Base-by-base conservation (phyloP, 92 coral and sea anemone genomes). In the Epizoanthus fatuus region DNA sequence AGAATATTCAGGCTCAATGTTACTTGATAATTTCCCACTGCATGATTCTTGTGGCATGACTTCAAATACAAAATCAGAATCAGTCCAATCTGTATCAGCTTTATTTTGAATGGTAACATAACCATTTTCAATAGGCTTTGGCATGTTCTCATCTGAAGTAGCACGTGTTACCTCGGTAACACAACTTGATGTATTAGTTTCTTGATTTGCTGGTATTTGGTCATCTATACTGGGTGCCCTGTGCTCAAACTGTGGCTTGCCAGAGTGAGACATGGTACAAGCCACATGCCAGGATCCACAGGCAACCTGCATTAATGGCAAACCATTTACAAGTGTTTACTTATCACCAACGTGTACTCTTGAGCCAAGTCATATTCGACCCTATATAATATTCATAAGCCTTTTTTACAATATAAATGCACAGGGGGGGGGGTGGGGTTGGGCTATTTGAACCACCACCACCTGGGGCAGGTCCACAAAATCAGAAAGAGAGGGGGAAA, bases 221-320 rank as follows among this genome's bases (percentile, higher is more conserved):
- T 14, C 20, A 16, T 66, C 72, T 3, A 38, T 66, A 32, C 4
- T 38, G 72, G 52, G 11, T n/a, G 57, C 13, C 25, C 42, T 62
- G 16, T 12, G 15, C 47, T 10, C 12, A 16, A 17, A 35, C 4
- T 22, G 22, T 1, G 3, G 39, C 29, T 1, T 80, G 7, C 49
- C 38, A 74, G 62, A 13, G 17, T 81, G 81, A 35, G 73, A 62
- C 19, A 97, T 93, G 39, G 88, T 87, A 66, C 95, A 94, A 37
- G 97, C 93, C 25, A 97, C 96, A 65, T 97, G 99, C 99, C 99
- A 97, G 1, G 99, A 94, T 0, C 99, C 99, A 68, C 94, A 93
- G 15, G 98, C 92, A 76, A 97, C 97, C 99, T 97, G 29, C 14
- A 45, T 72, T n/a, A 40, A 13, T 59, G 35, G 13, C 35, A 79